Evolutionary conservation across 1,140 invertebrate genomes (phyloP).

Genomic region (Anoplolepis gracilipes): DNA sequence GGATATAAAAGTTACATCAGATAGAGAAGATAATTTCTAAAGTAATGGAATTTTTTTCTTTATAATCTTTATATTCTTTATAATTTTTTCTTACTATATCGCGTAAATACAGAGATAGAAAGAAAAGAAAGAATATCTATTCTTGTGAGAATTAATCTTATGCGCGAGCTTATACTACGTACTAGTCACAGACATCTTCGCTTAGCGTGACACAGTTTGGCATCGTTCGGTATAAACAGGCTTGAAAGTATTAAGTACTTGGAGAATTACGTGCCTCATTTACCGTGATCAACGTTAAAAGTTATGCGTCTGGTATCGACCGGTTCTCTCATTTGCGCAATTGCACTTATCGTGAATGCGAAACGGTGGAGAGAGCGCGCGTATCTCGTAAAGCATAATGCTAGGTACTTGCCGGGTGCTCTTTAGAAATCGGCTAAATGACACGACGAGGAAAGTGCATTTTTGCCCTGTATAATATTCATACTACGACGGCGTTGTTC

Average conservation of each 20-base stretch:
- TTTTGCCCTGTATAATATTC: constrained; percentile 55
- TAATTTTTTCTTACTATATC: too few species aligned
- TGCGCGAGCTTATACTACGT: neutral
- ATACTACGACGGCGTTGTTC: constrained; percentile 36
- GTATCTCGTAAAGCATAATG: constrained; percentile 25
- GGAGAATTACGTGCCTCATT: constrained; percentile 23
- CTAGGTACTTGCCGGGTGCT: constrained; percentile 28
- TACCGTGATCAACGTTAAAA: constrained; percentile 34
- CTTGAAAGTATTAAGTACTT: constrained; percentile 9
- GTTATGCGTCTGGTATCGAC: constrained; percentile 28
- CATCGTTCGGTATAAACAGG: constrained; percentile 25
- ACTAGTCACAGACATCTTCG: neutral
- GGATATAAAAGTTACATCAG: constrained; percentile 25
- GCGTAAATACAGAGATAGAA: neutral
- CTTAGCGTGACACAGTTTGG: neutral
- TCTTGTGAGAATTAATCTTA: neutral
- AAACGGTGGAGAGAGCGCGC: neutral
- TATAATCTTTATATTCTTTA: too few species aligned
- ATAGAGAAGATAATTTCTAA: neutral
- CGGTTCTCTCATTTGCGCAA: constrained; percentile 40
- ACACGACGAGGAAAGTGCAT: constrained; percentile 55
- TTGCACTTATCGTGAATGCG: constrained; percentile 45
- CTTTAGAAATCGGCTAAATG: constrained; percentile 54
- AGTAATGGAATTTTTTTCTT: constrained; percentile 25
- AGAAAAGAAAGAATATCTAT: neutral